phyloP scores from a whole-genome alignment of 2,888 invertebrate species.

The Tinea pellionella region DNA sequence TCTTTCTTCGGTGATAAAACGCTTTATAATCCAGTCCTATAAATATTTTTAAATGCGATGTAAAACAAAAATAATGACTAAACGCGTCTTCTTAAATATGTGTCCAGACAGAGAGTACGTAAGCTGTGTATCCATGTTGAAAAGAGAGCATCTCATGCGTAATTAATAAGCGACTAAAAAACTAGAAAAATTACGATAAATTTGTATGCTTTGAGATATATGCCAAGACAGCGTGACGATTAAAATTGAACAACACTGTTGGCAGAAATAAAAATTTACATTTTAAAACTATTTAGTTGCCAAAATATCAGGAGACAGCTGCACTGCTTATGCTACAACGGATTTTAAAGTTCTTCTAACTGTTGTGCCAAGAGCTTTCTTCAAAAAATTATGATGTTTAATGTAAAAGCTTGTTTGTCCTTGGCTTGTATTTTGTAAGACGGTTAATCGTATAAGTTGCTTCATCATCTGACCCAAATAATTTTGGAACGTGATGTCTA shows the following conservation, averaged over 20 bases:
- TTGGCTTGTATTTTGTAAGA: not conserved
- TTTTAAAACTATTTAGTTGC: constrained; percentile 53
- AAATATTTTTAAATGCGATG: not conserved
- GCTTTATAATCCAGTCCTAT: not conserved
- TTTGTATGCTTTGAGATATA: constrained; percentile 52
- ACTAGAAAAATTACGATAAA: constrained; percentile 49
- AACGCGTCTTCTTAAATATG: not conserved
- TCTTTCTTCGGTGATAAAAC: too few species aligned
- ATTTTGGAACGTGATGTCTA: not conserved
- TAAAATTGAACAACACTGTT: constrained; percentile 50
- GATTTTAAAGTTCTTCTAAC: not conserved
- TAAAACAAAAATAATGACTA: not conserved
- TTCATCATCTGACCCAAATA: not conserved
- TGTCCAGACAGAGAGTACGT: too few species aligned
- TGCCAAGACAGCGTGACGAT: constrained; percentile 62
- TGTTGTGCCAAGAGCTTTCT: constrained; percentile 4
- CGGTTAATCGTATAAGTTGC: not conserved
- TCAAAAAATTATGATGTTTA: not conserved
- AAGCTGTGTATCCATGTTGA: constrained; percentile 9
- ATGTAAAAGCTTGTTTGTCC: not conserved
- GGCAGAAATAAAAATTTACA: constrained; percentile 50
- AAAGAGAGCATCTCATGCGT: constrained; percentile 25
- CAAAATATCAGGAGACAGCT: constrained; percentile 58
- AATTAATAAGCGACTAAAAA: constrained; percentile 54
- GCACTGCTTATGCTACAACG: constrained; percentile 21